Conservation (phyloP, 2,888 invertebrate species). For the Phoenoteleia sp. region DNA sequence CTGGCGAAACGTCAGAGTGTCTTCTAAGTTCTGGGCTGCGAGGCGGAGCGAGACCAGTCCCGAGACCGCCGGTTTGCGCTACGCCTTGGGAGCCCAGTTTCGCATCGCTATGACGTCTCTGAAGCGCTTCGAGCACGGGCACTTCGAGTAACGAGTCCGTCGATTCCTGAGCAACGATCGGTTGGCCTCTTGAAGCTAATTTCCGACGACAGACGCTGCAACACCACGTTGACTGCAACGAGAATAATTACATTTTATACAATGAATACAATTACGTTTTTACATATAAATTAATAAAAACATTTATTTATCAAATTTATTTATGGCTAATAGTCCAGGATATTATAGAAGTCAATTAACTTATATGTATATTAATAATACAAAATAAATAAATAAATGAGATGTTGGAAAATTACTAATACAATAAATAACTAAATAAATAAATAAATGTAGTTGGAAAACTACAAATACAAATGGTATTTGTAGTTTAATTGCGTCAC, state of each 20-base stretch:
- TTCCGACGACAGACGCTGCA: slow-evolving; percentile 96
- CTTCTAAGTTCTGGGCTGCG: slow-evolving; percentile 93
- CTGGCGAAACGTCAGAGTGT: slow-evolving; percentile 95
- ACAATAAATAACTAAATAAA: no score
- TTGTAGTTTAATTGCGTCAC: no score
- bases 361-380: no score
- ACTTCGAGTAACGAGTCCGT: slow-evolving; percentile 95
- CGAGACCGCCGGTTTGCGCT: slow-evolving; percentile 86
- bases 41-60: slow-evolving; percentile 92
- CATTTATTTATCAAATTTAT: no score
- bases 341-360: no score
- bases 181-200: slow-evolving; percentile 92
- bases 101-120: slow-evolving; percentile 94
- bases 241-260: not conserved
- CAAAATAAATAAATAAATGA: no score
- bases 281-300: no score
- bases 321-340: no score
- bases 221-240: slow-evolving; percentile 92
- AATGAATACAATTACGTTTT: not conserved
- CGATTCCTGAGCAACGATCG: slow-evolving; percentile 92
- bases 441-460: no score
- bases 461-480: no score
- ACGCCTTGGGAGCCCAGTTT: slow-evolving; percentile 88
- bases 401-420: no score
- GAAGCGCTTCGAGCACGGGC: slow-evolving; percentile 92